Conservation (phyloP, 1,140 invertebrate genomes). For the Dicyema japonicum region DNA sequence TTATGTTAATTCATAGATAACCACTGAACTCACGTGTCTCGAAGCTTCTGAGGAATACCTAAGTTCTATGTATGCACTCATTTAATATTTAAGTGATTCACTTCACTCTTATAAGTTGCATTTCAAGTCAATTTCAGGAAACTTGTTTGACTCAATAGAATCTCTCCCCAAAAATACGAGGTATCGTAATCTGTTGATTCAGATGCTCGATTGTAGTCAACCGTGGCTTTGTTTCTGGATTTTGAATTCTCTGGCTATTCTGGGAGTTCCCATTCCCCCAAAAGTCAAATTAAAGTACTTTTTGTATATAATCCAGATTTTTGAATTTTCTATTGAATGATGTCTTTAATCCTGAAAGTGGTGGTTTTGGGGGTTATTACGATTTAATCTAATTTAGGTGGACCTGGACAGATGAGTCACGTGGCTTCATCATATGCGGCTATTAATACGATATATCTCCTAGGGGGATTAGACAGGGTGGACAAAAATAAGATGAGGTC, state of each 20-base stretch:
- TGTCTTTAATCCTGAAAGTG: constrained; percentile 30
- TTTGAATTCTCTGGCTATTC: constrained; percentile 45
- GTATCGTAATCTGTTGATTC: no score
- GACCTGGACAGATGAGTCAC: constrained; percentile 56
- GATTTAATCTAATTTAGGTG: constrained; percentile 23
- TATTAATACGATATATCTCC: constrained; percentile 51
- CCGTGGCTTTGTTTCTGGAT: constrained; percentile 86
- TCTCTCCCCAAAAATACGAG: no score
- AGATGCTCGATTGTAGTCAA: constrained; percentile 64
- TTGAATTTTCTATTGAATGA: constrained; percentile 2
- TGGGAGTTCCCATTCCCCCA: constrained; percentile 30
- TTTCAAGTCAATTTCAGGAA: no score
- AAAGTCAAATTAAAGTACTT: constrained; percentile 24
- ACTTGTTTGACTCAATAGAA: no score
- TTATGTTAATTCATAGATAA: no score
- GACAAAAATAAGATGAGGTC: constrained; percentile 36
- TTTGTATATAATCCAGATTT: background rate
- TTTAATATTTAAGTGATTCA: no score
- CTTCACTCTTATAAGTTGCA: no score
- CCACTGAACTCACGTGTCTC: no score
- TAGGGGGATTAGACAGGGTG: constrained; percentile 51
- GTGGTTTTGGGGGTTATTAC: constrained; percentile 45
- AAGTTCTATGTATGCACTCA: no score
- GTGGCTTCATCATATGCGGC: constrained; percentile 83
- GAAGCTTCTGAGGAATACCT: no score